Conservation (phyloP, 2,888 invertebrate genomes). For the Branchipolynoe longqiensis region DNA sequence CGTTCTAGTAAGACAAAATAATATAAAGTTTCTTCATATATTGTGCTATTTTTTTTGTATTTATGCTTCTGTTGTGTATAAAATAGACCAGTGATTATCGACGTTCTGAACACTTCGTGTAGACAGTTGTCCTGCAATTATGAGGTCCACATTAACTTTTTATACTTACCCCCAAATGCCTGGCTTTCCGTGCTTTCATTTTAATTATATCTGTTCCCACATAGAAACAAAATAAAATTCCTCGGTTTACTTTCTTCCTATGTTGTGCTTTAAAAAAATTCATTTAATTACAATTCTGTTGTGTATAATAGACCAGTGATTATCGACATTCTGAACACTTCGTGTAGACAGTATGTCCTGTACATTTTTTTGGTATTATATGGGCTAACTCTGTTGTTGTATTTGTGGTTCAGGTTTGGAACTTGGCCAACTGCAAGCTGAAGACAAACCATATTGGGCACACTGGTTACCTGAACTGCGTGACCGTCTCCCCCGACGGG, state of each 20-base stretch:
- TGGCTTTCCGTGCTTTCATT: neutral
- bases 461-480: constrained; percentile 97
- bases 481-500: constrained; percentile 99
- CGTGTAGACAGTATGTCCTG: constrained; percentile 58
- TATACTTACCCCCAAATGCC: neutral
- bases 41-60: too few species aligned
- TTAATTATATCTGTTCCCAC: too few species aligned
- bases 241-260: too few species aligned
- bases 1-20: too few species aligned
- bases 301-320: constrained; percentile 47
- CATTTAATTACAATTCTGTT: too few species aligned
- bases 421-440: constrained; percentile 97
- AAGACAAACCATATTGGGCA: constrained; percentile 99
- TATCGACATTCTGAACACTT: constrained; percentile 38
- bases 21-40: too few species aligned
- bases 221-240: too few species aligned
- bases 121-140: constrained; percentile 62
- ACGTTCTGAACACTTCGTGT: constrained; percentile 4
- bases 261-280: too few species aligned
- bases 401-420: constrained; percentile 90
- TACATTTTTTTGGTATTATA: neutral
- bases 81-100: constrained; percentile 56
- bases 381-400: neutral
- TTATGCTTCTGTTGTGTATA: too few species aligned
- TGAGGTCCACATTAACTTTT: constrained; percentile 55